These are phyloP conservation scores for Bombus consobrinus DNA, from an alignment of 1,140 invertebrate species.

Conservation along the genomic window DNA sequence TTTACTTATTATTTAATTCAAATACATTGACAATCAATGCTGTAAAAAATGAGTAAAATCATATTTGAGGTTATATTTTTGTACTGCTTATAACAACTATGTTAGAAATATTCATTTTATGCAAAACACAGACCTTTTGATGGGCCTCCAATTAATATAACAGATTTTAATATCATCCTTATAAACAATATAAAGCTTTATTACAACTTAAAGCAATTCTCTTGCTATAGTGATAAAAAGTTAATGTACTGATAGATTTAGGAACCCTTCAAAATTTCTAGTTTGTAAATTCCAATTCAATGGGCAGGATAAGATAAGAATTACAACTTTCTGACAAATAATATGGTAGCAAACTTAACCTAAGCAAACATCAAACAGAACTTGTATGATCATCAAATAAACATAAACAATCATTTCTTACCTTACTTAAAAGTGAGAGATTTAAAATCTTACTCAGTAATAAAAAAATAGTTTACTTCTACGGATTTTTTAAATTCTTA, in stretches of 20 bases:
- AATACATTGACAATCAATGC: not conserved
- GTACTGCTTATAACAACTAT: not conserved
- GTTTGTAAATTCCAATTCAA: conserved; percentile 18
- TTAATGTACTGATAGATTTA: conserved; percentile 7
- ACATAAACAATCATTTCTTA: not conserved
- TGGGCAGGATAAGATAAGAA: conserved; percentile 26
- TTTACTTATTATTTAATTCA: not conserved
- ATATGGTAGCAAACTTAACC: not conserved
- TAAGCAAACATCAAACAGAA: not conserved
- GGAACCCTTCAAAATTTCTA: conserved; percentile 28
- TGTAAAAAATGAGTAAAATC: not conserved
- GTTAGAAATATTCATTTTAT: not conserved
- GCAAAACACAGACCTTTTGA: conserved; percentile 55
- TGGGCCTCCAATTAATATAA: conserved; percentile 65
- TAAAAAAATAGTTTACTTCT: not conserved
- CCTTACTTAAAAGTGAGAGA: not conserved
- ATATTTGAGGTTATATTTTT: conserved; percentile 13
- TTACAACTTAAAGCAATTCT: not conserved
- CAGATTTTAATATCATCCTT: conserved; percentile 59
- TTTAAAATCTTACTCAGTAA: not conserved
- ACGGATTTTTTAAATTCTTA: not conserved
- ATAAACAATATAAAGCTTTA: not conserved
- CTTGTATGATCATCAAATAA: not conserved
- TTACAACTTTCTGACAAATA: not conserved
- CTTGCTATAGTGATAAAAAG: not conserved